Evolutionary conservation across 1,140 invertebrate genomes (phyloP).

Genomic region (Sinonovacula constricta): DNA sequence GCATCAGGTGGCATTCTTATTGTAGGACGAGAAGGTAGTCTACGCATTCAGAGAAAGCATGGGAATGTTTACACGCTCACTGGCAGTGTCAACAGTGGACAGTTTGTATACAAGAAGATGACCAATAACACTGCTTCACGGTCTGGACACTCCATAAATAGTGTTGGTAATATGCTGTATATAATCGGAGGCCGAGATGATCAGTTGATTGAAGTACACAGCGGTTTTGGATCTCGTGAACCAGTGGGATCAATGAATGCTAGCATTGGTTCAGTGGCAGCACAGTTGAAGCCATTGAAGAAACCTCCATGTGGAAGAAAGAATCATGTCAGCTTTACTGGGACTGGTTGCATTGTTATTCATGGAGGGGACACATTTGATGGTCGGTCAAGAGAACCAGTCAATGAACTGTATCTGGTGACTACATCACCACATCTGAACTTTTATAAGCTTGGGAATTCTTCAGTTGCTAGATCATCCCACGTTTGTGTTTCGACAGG

Average conservation of each 20-base stretch:
- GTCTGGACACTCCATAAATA: constrained; percentile 69
- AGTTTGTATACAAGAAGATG: constrained; percentile 63
- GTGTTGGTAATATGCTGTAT: constrained; percentile 57
- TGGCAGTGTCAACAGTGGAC: constrained; percentile 53
- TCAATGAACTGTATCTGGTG: constrained; percentile 70
- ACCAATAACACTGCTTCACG: constrained; percentile 64
- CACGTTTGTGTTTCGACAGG: constrained; percentile 62
- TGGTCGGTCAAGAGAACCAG: constrained; percentile 65
- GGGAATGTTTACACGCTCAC: constrained; percentile 68
- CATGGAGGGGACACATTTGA: constrained; percentile 77
- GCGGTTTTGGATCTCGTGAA: constrained; percentile 25
- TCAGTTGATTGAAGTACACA: constrained; percentile 62
- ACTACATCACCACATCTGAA: constrained; percentile 41
- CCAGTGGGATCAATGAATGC: constrained; percentile 14
- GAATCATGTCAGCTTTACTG: constrained; percentile 60
- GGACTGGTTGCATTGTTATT: constrained; percentile 58
- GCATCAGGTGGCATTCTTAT: constrained; percentile 65
- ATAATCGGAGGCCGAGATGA: constrained; percentile 73
- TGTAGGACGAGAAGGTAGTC: constrained; percentile 73
- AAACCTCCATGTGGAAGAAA: constrained; percentile 72
- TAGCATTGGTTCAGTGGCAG: constrained; percentile 8
- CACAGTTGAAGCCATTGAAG: constrained; percentile 46
- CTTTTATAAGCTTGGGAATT: constrained; percentile 64
- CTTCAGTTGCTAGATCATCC: constrained; percentile 59
- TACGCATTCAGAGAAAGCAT: constrained; percentile 68